These are phyloP conservation scores for Plestiodon gilberti DNA, from an alignment of 2,113 vertebrate genomes.

Conservation along the genomic window DNA sequence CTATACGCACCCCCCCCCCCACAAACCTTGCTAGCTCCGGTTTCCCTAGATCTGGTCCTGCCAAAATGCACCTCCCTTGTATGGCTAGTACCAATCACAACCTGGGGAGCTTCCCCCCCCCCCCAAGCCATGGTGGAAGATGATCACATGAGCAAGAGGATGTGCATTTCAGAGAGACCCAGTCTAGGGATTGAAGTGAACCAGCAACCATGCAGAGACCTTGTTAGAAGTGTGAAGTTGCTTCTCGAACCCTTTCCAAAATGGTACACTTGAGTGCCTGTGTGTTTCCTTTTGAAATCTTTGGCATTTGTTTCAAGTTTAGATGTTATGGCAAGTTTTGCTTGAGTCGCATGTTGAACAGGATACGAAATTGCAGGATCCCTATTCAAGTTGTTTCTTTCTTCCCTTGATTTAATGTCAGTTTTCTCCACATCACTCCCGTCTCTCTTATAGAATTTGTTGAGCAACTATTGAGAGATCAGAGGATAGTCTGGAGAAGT, in stretches of 20 bases:
- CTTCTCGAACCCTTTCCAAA: too few species aligned
- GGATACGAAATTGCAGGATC: constrained; percentile 5
- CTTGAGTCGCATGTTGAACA: not conserved
- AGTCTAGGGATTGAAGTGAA: too few species aligned
- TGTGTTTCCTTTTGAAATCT: not conserved
- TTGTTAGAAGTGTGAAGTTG: too few species aligned
- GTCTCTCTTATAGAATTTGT: constrained; percentile 50
- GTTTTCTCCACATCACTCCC: constrained; percentile 42
- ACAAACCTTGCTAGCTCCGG: not conserved
- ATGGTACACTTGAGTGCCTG: too few species aligned
- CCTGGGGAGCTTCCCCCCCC: not conserved
- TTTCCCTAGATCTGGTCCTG: not conserved
- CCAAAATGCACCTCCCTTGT: not conserved
- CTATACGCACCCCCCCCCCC: too few species aligned
- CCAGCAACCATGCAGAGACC: too few species aligned
- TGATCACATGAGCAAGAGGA: too few species aligned
- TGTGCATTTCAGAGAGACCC: too few species aligned
- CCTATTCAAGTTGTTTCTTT: constrained; percentile 19
- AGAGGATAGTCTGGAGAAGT: constrained; percentile 52
- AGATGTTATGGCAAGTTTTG: constrained; percentile 5
- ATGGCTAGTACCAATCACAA: not conserved
- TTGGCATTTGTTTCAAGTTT: not conserved
- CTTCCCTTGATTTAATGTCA: not conserved
- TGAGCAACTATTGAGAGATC: constrained; percentile 63
- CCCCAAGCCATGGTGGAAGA: not conserved